Evolutionary conservation across 1,140 invertebrate species (phyloP).

Genomic region (Lepidotrigona ventralis): DNA sequence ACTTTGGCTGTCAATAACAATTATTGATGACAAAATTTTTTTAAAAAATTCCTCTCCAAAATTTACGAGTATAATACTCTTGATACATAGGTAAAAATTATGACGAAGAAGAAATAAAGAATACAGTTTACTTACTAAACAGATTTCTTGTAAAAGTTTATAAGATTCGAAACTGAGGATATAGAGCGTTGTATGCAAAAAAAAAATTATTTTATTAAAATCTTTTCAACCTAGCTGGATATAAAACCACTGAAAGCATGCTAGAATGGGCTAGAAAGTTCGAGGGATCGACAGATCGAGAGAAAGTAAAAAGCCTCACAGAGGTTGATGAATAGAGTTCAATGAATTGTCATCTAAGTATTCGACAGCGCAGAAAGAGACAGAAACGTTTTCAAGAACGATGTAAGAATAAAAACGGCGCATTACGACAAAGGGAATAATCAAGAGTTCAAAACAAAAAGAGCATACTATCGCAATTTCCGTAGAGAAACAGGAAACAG

Average conservation of each 20-base stretch:
- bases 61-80: too few relatives aligned
- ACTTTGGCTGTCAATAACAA: too few relatives aligned
- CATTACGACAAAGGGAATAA: background rate
- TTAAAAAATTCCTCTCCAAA: too few relatives aligned
- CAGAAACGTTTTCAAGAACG: background rate
- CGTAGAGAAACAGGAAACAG: background rate
- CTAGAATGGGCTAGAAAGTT: constrained; percentile 17
- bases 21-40: too few relatives aligned
- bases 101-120: too few relatives aligned
- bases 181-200: too few relatives aligned
- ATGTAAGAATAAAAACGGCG: background rate
- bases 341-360: background rate
- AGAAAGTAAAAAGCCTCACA: constrained; percentile 25
- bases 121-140: too few relatives aligned
- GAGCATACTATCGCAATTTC: background rate
- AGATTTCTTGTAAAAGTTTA: too few relatives aligned
- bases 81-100: too few relatives aligned
- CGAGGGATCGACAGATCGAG: background rate
- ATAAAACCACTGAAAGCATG: background rate
- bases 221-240: too few relatives aligned
- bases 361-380: background rate
- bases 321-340: constrained; percentile 24
- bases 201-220: too few relatives aligned
- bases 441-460: background rate
- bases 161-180: too few relatives aligned